Base-by-base conservation (phyloP, 2,888 invertebrate species). In the Nephrotoma guestfalica region DNA sequence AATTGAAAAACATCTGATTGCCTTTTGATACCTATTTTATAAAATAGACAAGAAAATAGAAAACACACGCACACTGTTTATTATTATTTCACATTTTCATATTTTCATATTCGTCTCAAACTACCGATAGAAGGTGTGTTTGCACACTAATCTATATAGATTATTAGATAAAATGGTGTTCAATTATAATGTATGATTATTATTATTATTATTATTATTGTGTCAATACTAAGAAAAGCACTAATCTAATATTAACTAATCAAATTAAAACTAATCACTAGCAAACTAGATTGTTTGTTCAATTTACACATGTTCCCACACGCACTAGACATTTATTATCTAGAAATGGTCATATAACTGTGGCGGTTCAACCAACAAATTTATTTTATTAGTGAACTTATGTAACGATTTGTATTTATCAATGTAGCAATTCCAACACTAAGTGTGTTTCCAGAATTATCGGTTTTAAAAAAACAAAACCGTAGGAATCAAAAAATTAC, bases 1-100 rank as follows among this genome's bases (percentile, higher is more conserved):
- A 90, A 91, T 87, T 89, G 90, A 45, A 88, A 88, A 9, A 89
- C 88, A 87, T 90, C 90, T 0, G 91, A 89, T 89, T 89, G 88
- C 7, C 89, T 87, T 6, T 89, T 88, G 7, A 89, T 86, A 2
- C 90, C 87, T 0, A 89, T 89, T 86, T 89, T 90, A 88, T 40
- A 40, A 86, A 86, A 71, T 15, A 51, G 7, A 6, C 7, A 51
- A 51, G 6, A 30, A 30, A 30, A 71, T 71, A 71, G 30, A 30
- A 0, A 51, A 51, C n/a, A 51, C 51, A 15, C 51, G 2, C 71
- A 15, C 18, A 15, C 71, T 5, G 15, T 51, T 51, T 51, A 15
- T 7, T 47, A 47, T 30, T 9, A 30, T 30, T 71, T 71, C 7
- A n/a, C 30, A 30, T n/a, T n/a, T n/a, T n/a, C n/a, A n/a, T n/a